phyloP scores from a whole-genome alignment of 2,113 vertebrate species.

The Gymnogyps californianus region DNA sequence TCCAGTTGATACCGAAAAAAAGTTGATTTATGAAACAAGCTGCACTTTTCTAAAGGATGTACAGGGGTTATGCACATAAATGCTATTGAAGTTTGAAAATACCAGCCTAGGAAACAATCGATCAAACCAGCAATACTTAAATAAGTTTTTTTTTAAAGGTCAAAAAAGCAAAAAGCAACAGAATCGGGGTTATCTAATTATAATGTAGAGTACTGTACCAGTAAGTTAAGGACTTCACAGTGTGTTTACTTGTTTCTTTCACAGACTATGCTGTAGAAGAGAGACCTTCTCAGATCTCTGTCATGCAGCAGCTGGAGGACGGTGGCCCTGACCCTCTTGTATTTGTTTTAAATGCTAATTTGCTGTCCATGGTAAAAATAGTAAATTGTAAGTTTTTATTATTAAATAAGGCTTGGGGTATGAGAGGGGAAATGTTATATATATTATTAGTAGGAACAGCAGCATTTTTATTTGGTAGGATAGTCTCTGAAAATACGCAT shows the following conservation, averaged over 20 bases:
- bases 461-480: not conserved
- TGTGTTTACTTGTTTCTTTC: constrained; percentile 31
- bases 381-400: constrained; percentile 95
- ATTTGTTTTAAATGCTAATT: constrained; percentile 97
- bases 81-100: not conserved
- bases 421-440: not conserved
- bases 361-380: constrained; percentile 97
- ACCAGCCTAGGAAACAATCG: not conserved
- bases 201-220: not conserved
- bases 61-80: not conserved
- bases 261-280: constrained; percentile 97
- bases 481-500: not conserved
- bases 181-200: not conserved
- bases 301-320: constrained; percentile 97
- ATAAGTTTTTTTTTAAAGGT: not conserved
- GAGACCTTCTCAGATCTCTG: constrained; percentile 89
- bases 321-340: constrained; percentile 93
- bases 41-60: not conserved
- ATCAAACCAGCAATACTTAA: not conserved
- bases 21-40: not conserved
- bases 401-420: not conserved
- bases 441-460: not conserved
- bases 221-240: not conserved
- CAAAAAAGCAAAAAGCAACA: not conserved
- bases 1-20: not conserved